Percentiles rank a stretch among this genome's conserved stretches.
Conservation (phyloP, 1,140 invertebrate species). For the Orussus abietinus region DNA sequence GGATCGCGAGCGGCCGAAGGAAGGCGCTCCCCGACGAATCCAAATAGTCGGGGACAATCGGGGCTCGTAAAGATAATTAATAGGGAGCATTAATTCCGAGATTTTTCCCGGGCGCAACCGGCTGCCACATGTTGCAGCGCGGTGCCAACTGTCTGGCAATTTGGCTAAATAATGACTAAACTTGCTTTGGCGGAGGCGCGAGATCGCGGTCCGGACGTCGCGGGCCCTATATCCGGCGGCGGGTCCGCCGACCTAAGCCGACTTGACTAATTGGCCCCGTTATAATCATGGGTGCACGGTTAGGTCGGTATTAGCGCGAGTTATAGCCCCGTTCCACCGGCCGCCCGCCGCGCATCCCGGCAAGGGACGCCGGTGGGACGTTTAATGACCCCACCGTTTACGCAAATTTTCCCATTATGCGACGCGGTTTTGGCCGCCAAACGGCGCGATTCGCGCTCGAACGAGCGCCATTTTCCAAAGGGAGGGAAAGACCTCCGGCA, state of each 20-base stretch:
- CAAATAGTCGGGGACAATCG: conserved; percentile 36
- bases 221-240: conserved; percentile 31
- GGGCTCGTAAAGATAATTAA: conserved; percentile 54
- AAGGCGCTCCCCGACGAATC: neutral
- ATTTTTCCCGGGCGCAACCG: conserved; percentile 39
- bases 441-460: conserved; percentile 38
- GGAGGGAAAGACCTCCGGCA: too few relatives aligned
- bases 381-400: conserved; percentile 53
- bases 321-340: conserved; percentile 42
- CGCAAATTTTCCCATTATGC: conserved; percentile 56
- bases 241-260: conserved; percentile 50
- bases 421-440: conserved; percentile 46
- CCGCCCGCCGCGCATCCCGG: conserved; percentile 9
- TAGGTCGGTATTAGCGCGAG: conserved; percentile 55
- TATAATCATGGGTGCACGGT: conserved; percentile 55
- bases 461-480: conserved; percentile 42
- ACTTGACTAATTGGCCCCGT: conserved; percentile 55
- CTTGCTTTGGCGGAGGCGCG: conserved; percentile 31
- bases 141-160: conserved; percentile 50
- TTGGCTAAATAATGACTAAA: conserved; percentile 54
- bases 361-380: conserved; percentile 25
- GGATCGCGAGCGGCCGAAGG: too few relatives aligned
- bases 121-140: conserved; percentile 47
- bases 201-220: conserved; percentile 11
- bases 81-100: conserved; percentile 47